Evolutionary conservation across 2,888 invertebrate species (phyloP), one percentile per base, ranked within the genome.

Genomic region (Cotesia congregata): DNA sequence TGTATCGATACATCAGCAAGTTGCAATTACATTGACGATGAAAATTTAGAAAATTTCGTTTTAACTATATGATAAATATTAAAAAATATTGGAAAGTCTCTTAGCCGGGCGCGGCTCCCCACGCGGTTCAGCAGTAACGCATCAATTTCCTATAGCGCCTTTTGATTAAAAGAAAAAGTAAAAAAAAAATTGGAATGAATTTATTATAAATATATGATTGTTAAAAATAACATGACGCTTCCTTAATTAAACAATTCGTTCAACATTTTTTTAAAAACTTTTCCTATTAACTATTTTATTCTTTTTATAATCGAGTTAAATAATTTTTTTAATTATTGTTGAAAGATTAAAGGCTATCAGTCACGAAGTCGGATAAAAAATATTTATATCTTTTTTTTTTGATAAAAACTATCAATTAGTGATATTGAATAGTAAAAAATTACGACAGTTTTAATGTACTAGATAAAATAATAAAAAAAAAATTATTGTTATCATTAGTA

Each of bases 31-130:
- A 50, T 50, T 39, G 12, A 5, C 6, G 9, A 40, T 71, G 30
- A 72, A 69, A 2, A 40, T 5, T 4, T 30, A 40, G 12, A 20
- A n/a, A 67, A 75, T 65, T 64, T 74, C 76, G 81, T 7, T 12
- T 85, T 86, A 78, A 82, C 84, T 81, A 78, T 74, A 78, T 74
- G 76, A 80, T 84, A 85, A 83, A 74, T 79, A 73, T 12, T 50
- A 71, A 78, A 83, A 86, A 85, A 85, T 85, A 86, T 86, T 85
- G 83, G 79, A 59, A 83, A 78, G 79, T 72, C 20, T 80, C 78
- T 78, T 78, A 77, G 80, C 82, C 86, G 86, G 85, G 86, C 85
- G 86, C 86, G 86, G 86, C 80, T 81, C 79, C 82, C 81, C 83
- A 83, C 82, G 83, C 84, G 82, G 69, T 74, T 5, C 17, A 3